These are phyloP conservation scores for Diadegma fenestrale DNA, from an alignment of 2,888 invertebrate species.

Conservation along the genomic window DNA sequence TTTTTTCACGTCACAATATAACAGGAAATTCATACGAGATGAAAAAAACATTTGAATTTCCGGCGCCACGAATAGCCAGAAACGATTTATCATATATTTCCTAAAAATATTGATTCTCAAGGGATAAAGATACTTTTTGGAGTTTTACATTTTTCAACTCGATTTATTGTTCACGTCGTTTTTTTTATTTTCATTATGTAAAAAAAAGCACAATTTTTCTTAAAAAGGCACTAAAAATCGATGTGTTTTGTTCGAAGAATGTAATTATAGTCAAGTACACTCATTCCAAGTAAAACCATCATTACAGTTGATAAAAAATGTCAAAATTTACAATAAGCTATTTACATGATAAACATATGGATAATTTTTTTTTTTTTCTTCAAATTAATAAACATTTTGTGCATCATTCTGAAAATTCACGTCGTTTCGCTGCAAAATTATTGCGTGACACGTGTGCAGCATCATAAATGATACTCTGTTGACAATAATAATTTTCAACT, in stretches of 20 bases:
- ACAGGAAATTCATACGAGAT: not conserved
- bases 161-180: not conserved
- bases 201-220: constrained; percentile 56
- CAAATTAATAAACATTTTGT: constrained; percentile 38
- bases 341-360: constrained; percentile 46
- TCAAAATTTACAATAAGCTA: constrained; percentile 33
- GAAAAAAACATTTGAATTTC: not conserved
- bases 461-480: not conserved
- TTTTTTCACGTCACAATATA: not conserved
- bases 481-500: constrained; percentile 8
- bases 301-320: constrained; percentile 43
- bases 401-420: not conserved
- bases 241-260: constrained; percentile 46
- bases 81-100: not conserved
- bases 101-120: too few species aligned
- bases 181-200: constrained; percentile 29
- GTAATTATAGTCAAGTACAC: constrained; percentile 4
- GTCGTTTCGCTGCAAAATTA: not conserved
- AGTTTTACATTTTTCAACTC: not conserved
- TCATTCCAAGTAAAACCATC: not conserved
- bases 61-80: not conserved
- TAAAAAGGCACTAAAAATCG: constrained; percentile 69
- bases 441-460: not conserved
- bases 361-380: not conserved
- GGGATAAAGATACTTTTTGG: not conserved